Base-by-base conservation (phyloP, 2,797 vertebrate genomes). In the Botia kubotai region DNA sequence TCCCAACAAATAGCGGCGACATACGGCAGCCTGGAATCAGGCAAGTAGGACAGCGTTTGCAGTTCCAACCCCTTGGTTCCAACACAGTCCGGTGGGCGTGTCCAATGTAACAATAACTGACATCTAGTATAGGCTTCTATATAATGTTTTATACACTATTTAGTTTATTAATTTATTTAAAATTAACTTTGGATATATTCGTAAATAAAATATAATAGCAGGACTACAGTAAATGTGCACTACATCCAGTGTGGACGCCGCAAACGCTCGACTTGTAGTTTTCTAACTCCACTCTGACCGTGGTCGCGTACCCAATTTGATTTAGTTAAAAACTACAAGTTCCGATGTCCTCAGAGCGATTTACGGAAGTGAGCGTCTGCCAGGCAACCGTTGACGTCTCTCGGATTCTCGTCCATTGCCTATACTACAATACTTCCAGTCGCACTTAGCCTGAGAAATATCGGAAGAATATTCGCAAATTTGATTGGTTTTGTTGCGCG, bases 1-100 rank as follows among this genome's bases (percentile, higher is more conserved):
- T 87, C 77, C 86, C 80, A 82, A 84, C 86, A 77, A 88, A 86
- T 87, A 89, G 87, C 87, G 87, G 89, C 87, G 87, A 88, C 86
- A 84, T 52, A 84, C 86, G 85, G 85, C 84, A 83, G 84, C 60
- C 80, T 72, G 82, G 36, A 82, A 77, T 77, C 77, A 77, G 79
- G 79, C 82, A 72, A 75, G 66, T 50, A 78, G 80, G 78, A 81
- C 82, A 76, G 17, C 70, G 72, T 79, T 74, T 68, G 68, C 74
- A 77, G 46, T 77, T 78, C 83, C 79, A 78, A 78, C 87, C 75
- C 83, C 79, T 60, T 83, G 75, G 48, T 80, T 87, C 79, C 87
- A 88, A 78, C 87, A 81, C 77, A 76, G 69, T 65, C 85, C 81
- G 69, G 86, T 85, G 81, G 87, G 87, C 80, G 87, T 76, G 84